Evolutionary conservation across 2,888 invertebrate species (phyloP), one percentile per base, ranked within the genome.

Genomic region (Drosophila fungiperda): DNA sequence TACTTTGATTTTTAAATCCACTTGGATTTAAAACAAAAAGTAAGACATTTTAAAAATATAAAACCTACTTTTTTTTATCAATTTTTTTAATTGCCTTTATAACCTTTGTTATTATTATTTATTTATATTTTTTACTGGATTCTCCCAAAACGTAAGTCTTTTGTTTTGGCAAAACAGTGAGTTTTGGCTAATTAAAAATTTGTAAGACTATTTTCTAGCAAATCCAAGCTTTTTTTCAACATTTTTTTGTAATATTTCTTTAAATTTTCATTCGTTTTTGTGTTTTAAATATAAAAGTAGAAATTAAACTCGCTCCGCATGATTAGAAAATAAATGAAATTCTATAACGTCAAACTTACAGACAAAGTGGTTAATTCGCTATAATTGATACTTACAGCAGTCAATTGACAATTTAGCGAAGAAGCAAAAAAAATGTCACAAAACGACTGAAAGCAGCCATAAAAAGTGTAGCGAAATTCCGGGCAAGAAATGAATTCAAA

Each of bases 361-460:
- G 17, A 15, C 29, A 40, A 55, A 8, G n/a, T 8, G 15, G n/a
- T 15, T 5, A 6, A 15, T 8, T 15, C 4, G 2, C 15, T 40
- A 15, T 15, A 53, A 61, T 35, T 26, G 9, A 9, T 29, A 17
- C 59, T 60, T 62, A 35, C 55, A 55, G 49, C 61, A 63, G 67
- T 83, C 83, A 83, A 83, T 80, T 80, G 68, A 72, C 77, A 83
- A 80, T 83, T 80, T 76, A 83, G 66, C 55, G 66, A 67, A 76
- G 70, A 62, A 67, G 73, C 69, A 73, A 80, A 80, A 73, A 61
- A 80, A 73, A 80, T 75, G 55, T 78, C 59, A 77, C 62, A 54
- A 78, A 57, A 63, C 33, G 26, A 48, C 62, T 58, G 61, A 36
- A 55, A 76, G 36, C 57, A 61, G 75, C 53, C 11, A 68, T 49